Evolutionary conservation across 2,113 vertebrate genomes (phyloP), one percentile per base, ranked within the genome.

Genomic region (Hippocampus guttulatus): DNA sequence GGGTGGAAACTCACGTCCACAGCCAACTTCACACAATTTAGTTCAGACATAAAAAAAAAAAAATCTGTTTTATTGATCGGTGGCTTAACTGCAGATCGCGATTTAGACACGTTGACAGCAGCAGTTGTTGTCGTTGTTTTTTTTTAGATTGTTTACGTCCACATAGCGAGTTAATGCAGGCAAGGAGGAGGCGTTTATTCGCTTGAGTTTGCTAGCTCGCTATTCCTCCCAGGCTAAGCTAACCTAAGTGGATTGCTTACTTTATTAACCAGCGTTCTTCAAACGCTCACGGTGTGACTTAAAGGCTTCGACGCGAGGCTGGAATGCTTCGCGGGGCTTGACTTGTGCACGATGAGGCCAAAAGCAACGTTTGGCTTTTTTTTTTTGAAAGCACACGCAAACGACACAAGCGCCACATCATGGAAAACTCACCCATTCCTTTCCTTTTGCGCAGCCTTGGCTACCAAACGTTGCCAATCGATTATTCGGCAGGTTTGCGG

Each of bases 391-490:
- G 21, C 9, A 38, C 3, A 49, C 14, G 23, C 11, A 15, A 0
- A 62, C 30, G 68, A 69, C 18, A 38, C 20, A 70, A 43, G n/a
- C 71, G 81, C 78, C 80, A 81, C 83, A 86, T 82, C 79, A 86
- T 72, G 88, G 82, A 85, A 84, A 88, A 92, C 92, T 92, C 82
- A 93, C 91, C 92, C 92, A 93, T 93, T 86, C 82, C 85, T 81
- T 84, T 78, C 78, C 85, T 85, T 38, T 82, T 71, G 75, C 80
- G 66, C 65, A 74, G 82, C 72, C 81, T 81, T 23, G 74, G 77
- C 73, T 65, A 65, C 75, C 78, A 64, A 79, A 85, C 12, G 86
- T 68, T 70, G 83, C 84, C 75, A 83, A 77, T 84, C 62, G 74
- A 65, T 73, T 75, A 30, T 83, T 87, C 85, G 70, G 75, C 75